Conservation (phyloP, 1,140 invertebrate genomes). For the Pantala flavescens region DNA sequence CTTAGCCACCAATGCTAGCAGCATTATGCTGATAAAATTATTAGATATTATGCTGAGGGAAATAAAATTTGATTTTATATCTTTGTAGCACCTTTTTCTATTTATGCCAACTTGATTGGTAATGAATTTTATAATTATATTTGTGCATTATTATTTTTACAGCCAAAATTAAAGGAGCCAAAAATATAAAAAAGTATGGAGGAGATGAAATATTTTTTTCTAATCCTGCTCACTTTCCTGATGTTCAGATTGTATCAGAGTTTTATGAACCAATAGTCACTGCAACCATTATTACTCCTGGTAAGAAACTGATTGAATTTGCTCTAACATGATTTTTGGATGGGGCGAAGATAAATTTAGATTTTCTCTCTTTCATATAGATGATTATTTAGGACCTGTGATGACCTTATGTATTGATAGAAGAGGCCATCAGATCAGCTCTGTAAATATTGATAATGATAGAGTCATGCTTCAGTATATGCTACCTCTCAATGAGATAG, state of each 20-base stretch:
- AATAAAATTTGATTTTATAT: too few species aligned
- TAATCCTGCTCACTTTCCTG: conserved; percentile 76
- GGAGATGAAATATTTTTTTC: conserved; percentile 60
- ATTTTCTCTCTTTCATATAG: conserved; percentile 34
- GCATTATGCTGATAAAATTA: too few species aligned
- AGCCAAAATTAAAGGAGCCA: conserved; percentile 57
- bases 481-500: conserved; percentile 85
- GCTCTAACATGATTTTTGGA: neutral
- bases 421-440: conserved; percentile 63
- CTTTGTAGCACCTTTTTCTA: too few species aligned
- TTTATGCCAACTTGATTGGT: too few species aligned
- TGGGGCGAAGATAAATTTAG: conserved; percentile 14
- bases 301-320: conserved; percentile 27
- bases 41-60: too few species aligned
- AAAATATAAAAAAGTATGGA: conserved; percentile 57
- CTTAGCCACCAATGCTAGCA: too few species aligned
- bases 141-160: too few species aligned
- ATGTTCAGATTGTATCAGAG: conserved; percentile 52
- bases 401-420: conserved; percentile 64
- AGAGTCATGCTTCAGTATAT: conserved; percentile 71
- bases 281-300: conserved; percentile 83
- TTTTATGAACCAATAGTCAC: conserved; percentile 79
- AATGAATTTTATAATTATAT: too few species aligned
- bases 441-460: conserved; percentile 68
- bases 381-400: conserved; percentile 55